phyloP scores from a whole-genome alignment of 1,140 invertebrate species.

The Philotrypesis tridentata region DNA sequence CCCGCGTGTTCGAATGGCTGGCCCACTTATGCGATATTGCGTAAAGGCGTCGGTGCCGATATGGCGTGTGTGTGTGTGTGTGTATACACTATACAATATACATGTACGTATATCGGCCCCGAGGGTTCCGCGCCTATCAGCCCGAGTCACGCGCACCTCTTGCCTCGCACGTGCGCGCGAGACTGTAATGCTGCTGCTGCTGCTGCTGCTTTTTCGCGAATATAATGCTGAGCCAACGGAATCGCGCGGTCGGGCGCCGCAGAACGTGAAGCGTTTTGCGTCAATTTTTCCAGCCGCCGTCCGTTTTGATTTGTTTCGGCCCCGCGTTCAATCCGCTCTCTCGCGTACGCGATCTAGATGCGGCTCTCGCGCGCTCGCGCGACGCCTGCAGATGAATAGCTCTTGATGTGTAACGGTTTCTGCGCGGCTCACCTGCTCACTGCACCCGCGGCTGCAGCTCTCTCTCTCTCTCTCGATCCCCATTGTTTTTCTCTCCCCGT shows the following conservation, averaged over 20 bases:
- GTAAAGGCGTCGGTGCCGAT: slow-evolving; percentile 22
- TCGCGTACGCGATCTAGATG: neutral
- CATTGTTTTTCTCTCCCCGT: too few relatives aligned
- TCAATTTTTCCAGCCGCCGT: neutral
- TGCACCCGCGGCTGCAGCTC: neutral
- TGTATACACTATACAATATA: too few relatives aligned
- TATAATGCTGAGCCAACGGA: neutral
- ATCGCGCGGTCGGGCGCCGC: neutral
- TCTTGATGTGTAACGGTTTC: neutral
- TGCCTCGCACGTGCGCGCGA: neutral
- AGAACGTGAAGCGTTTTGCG: neutral
- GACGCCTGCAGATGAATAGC: neutral
- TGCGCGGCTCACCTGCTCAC: neutral
- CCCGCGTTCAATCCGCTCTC: neutral
- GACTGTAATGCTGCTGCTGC: neutral
- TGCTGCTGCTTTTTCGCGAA: neutral
- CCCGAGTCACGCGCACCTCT: slow-evolving; percentile 14
- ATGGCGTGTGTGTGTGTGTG: too few relatives aligned
- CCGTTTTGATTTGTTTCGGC: slow-evolving; percentile 21
- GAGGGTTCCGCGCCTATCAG: neutral
- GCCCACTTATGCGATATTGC: slow-evolving; percentile 42
- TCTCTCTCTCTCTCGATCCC: too few relatives aligned
- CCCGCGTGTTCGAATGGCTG: neutral
- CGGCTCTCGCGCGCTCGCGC: neutral
- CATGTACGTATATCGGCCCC: too few relatives aligned